Evolutionary conservation across 2,797 vertebrate genomes (phyloP), one percentile per base, ranked within the genome.

Genomic region (Lagorchestes hirsutus): DNA sequence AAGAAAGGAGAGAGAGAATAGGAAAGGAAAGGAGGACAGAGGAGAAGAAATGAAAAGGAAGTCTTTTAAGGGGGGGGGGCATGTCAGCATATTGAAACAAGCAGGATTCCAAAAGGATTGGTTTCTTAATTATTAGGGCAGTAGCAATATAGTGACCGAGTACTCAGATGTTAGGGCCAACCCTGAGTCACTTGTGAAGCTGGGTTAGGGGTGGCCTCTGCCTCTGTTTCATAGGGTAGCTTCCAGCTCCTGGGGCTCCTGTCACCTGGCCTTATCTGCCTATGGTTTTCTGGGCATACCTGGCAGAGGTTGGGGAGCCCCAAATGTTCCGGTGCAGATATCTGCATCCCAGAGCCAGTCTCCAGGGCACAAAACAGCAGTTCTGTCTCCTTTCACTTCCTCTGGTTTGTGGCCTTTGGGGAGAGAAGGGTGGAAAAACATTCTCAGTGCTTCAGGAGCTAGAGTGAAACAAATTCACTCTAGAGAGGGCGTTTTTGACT

Each of bases 371-470:
- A 93, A 93, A 94, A 95, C 93, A 59, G 4, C 93, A 6, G 62
- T 91, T 94, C 24, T 9, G n/a, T 93, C 50, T 97, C 95, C 91
- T 87, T 96, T 97, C 54, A 91, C 52, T 97, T 94, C 62, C 54
- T 94, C 55, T 95, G 93, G 54, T 74, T 94, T 93, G 93, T 29
- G 58, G 50, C 18, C 90, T 91, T 91, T 91, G 92, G 10, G 56
- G 46, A 91, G 58, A 55, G 31, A 91, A 55, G 28, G 50, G 29
- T 31, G 54, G 90, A 55, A 91, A 96, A 67, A 58, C 2, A 94
- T 52, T 54, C 96, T 95, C 93, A 96, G 93, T 28, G 91, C 90
- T 95, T 96, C 92, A 50, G 87, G 92, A 94, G 92, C 91, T 96
- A 18, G 52, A 94, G 16, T 95, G 93, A 96, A 97, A 96, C 74